Conservation (phyloP, 2,113 vertebrate species). For the Carollia perspicillata region DNA sequence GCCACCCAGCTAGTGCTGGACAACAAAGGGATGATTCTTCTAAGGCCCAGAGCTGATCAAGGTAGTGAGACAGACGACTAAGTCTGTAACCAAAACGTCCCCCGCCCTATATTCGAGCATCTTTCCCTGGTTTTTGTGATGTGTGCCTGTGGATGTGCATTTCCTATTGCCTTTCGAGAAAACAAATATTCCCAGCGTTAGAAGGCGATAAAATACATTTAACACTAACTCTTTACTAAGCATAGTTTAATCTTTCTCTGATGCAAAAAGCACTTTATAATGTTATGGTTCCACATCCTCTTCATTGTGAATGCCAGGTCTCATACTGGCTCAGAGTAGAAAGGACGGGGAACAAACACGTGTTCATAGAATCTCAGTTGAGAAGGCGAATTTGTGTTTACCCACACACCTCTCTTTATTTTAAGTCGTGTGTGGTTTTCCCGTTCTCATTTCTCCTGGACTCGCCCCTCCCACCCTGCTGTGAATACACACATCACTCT, state of each 20-base stretch:
- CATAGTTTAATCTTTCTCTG: constrained; percentile 43
- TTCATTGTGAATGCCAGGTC: constrained; percentile 18
- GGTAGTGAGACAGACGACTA: neutral
- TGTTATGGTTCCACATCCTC: constrained; percentile 23
- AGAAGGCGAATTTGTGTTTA: neutral
- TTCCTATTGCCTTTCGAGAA: constrained; percentile 28
- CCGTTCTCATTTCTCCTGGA: neutral
- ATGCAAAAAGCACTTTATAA: constrained; percentile 62
- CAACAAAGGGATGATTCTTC: neutral
- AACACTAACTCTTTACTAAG: constrained; percentile 53
- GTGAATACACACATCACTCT: constrained; percentile 47
- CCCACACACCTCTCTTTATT: neutral
- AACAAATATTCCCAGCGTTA: constrained; percentile 56
- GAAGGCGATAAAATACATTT: constrained; percentile 53
- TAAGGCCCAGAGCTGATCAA: neutral
- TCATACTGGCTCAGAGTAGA: neutral
- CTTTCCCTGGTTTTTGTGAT: neutral
- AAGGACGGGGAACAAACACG: neutral
- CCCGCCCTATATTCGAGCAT: neutral
- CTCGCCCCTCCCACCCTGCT: neutral
- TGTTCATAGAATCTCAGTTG: neutral
- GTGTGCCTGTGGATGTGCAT: neutral
- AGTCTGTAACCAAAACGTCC: neutral
- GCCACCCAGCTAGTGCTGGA: neutral
- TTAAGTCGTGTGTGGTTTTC: neutral